Conservation (phyloP, 2,113 vertebrate species). For the mouse (Mus musculus) region DNA sequence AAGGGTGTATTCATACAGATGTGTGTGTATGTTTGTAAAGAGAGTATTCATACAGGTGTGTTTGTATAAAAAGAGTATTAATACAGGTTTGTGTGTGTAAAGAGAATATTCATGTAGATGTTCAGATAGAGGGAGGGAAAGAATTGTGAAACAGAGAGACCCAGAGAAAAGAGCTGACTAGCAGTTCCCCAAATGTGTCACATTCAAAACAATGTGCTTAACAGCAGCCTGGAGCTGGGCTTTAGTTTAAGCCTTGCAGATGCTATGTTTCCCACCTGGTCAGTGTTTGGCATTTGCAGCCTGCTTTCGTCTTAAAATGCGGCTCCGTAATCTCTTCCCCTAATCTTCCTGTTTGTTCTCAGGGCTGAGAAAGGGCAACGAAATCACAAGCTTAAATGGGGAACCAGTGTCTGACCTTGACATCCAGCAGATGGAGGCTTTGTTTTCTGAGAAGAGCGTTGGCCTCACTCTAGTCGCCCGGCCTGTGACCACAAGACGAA, state of each 20-base stretch:
- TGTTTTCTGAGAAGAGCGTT: slow-evolving; percentile 92
- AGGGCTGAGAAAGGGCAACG: slow-evolving; percentile 94
- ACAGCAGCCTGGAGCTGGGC: slow-evolving; percentile 1
- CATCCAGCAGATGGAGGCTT: slow-evolving; percentile 92
- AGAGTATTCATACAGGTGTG: too few species aligned
- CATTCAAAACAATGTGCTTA: not conserved
- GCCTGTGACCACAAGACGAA: slow-evolving; percentile 61
- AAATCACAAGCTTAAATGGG: slow-evolving; percentile 94
- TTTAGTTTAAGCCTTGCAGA: not conserved
- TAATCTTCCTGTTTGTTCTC: slow-evolving; percentile 39
- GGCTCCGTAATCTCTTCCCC: not conserved
- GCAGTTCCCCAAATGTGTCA: not conserved
- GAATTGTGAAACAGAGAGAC: not conserved
- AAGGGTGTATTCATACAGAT: not conserved
- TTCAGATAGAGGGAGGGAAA: not conserved
- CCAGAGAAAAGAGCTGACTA: not conserved
- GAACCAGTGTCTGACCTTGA: slow-evolving; percentile 91
- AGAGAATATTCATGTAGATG: not conserved
- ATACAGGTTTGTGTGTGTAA: not conserved
- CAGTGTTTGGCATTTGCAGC: not conserved
- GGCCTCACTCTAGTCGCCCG: slow-evolving; percentile 89
- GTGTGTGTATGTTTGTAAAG: not conserved
- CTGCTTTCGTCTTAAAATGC: not conserved
- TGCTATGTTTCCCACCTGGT: not conserved
- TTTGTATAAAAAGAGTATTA: not conserved